Evolutionary conservation across 1,140 invertebrate species (phyloP), one percentile per base, ranked within the genome.

Genomic region (Aphaenogaster rudis): DNA sequence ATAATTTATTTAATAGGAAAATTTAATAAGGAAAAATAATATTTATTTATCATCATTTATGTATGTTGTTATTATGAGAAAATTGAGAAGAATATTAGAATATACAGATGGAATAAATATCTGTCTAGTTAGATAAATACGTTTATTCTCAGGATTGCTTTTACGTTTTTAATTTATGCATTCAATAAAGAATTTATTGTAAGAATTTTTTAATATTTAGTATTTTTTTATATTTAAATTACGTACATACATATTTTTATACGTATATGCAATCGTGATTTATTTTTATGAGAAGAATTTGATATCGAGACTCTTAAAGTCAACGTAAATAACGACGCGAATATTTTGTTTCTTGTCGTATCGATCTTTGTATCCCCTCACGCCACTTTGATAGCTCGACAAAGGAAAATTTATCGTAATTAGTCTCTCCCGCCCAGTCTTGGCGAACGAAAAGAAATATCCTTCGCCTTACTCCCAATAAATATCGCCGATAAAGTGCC

Each of bases 341-440:
- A 69, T 69, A 69, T 9, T 64, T 54, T 42, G 63, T 80, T 80
- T 21, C 39, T 61, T 45, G 50, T 15, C 17, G 7, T 57, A 28
- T 69, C n/a, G 33, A 39, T 57, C 66, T 72, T 57, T 72, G 4
- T 72, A 72, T 45, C 17, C n/a, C 17, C 6, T 72, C 21, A 59
- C 28, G 45, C 66, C 28, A 74, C 17, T 74, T 48, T 6, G 67
- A 74, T 59, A 59, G 28, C 21, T 82, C 67, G 66, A 82, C 67
- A 63, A 84, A 84, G 80, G 80, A 74, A 84, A 84, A 84, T 84
- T 84, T 74, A 84, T 84, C 80, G 80, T 76, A 84, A 76, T 84
- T 76, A 84, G 80, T 50, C 69, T 84, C 28, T 36, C 45, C 17
- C 33, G 48, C 13, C 57, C 64, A 45, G 78, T 11, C 21, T 48